Conservation (phyloP, 2,113 vertebrate species). For the Phoenicopterus ruber region DNA sequence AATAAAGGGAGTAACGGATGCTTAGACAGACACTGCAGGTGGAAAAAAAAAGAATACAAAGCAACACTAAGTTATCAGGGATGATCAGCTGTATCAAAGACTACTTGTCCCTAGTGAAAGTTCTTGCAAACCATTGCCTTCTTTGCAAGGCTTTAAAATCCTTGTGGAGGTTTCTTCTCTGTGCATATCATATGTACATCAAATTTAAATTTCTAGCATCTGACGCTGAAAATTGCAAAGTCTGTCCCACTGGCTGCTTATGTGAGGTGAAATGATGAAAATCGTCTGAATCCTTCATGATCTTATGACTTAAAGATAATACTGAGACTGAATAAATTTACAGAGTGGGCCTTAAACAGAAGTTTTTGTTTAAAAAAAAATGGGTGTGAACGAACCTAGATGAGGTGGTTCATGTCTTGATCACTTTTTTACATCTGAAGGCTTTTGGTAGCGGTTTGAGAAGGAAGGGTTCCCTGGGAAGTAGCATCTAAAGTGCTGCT, state of each 20-base stretch:
- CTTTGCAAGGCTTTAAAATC: neutral
- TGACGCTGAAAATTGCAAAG: neutral
- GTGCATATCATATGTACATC: neutral
- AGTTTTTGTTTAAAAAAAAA: neutral
- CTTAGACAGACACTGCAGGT: neutral
- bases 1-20: neutral
- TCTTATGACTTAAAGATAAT: neutral
- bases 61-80: neutral
- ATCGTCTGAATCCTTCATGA: neutral
- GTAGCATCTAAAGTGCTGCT: neutral
- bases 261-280: neutral
- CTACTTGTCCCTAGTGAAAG: neutral
- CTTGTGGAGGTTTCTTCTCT: neutral
- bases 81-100: neutral
- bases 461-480: neutral
- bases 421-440: neutral
- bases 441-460: neutral
- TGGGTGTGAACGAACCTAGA: neutral
- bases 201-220: neutral
- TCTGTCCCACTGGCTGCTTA: neutral
- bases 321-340: neutral
- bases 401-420: neutral
- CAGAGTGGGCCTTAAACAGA: neutral
- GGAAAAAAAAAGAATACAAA: neutral
- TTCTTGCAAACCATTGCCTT: neutral